Conservation (phyloP, 2,797 vertebrate genomes). For the Heterohyrax brucei region DNA sequence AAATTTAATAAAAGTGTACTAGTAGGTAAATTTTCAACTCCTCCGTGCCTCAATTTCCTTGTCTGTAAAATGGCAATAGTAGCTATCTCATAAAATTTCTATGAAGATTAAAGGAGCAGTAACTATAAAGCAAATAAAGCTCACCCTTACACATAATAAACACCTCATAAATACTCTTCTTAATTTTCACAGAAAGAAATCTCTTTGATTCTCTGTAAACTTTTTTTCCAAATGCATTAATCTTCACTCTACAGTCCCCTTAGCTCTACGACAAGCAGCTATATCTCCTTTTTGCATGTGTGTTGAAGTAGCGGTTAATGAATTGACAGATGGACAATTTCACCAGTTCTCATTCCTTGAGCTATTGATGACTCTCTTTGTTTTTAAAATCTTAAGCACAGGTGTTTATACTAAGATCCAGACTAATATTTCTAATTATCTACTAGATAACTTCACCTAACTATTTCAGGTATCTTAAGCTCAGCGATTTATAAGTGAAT, state of each 20-base stretch:
- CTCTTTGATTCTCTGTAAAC: not conserved
- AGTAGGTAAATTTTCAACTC: not conserved
- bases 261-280: not conserved
- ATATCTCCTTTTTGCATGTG: not conserved
- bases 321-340: slow-evolving; percentile 2
- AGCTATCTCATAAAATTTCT: not conserved
- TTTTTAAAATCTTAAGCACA: not conserved
- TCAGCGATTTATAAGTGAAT: not conserved
- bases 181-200: not conserved
- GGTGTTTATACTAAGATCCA: not conserved
- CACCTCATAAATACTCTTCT: not conserved
- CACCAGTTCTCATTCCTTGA: not conserved
- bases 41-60: not conserved
- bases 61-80: not conserved
- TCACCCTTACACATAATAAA: not conserved
- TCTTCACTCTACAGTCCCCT: not conserved
- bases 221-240: not conserved
- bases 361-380: not conserved
- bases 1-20: not conserved
- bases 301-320: not conserved
- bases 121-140: not conserved
- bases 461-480: not conserved
- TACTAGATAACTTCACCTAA: not conserved
- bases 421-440: not conserved
- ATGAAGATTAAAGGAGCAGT: not conserved